Evolutionary conservation across 2,113 vertebrate species (phyloP).

Genomic region (Equus quagga): DNA sequence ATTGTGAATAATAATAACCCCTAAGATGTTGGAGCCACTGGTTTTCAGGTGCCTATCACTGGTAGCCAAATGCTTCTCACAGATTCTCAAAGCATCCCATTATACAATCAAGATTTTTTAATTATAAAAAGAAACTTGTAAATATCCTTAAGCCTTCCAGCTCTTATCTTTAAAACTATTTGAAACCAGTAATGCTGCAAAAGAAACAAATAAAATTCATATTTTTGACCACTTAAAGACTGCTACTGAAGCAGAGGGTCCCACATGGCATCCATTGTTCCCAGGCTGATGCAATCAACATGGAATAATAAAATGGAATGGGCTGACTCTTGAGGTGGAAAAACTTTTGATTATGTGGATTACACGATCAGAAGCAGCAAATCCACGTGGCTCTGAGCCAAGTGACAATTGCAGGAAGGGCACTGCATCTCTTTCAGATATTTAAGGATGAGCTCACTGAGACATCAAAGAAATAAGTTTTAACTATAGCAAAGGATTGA

Average conservation of each 20-base stretch:
- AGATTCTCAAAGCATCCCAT: not conserved
- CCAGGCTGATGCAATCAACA: conserved; percentile 68
- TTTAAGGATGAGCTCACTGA: conserved; percentile 79
- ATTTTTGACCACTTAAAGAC: conserved; percentile 36
- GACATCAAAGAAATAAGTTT: conserved; percentile 76
- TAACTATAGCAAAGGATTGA: conserved; percentile 63
- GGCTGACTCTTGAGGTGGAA: conserved; percentile 76
- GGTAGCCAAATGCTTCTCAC: not conserved
- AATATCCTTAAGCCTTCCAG: not conserved
- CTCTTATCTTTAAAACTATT: not conserved
- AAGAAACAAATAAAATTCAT: not conserved
- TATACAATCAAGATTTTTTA: not conserved
- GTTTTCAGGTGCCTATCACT: not conserved
- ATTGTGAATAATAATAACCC: no score
- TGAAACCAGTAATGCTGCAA: not conserved
- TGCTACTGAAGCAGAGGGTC: conserved; percentile 31
- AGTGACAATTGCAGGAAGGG: conserved; percentile 79
- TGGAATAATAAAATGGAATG: conserved; percentile 63
- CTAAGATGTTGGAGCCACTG: not conserved
- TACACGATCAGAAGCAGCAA: conserved; percentile 79
- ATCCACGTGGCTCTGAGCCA: conserved; percentile 77
- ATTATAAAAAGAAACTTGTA: not conserved
- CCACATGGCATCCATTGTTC: conserved; percentile 55
- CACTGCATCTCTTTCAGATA: conserved; percentile 65
- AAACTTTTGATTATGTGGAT: conserved; percentile 81